Percentiles rank a stretch among this genome's conserved stretches.
Conservation (phyloP, 2,888 invertebrate species). For the Euzophera pinguis region DNA sequence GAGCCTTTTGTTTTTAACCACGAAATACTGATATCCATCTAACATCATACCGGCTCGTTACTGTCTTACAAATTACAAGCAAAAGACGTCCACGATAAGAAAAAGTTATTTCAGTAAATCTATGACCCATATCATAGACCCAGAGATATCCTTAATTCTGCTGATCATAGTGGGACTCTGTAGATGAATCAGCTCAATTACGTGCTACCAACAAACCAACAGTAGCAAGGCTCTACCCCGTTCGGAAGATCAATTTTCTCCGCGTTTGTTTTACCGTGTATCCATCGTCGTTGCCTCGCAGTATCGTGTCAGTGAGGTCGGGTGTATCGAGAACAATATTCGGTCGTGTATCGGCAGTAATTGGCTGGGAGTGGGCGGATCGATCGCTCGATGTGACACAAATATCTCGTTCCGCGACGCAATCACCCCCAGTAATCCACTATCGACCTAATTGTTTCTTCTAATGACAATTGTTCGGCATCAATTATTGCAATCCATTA, state of each 20-base stretch:
- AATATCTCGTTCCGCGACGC: constrained; percentile 66
- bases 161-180: no score
- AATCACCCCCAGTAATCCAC: constrained; percentile 67
- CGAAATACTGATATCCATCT: no score
- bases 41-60: no score
- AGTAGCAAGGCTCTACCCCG: neutral
- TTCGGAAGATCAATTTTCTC: neutral
- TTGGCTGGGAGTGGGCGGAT: constrained; percentile 68
- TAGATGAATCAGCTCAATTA: neutral
- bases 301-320: constrained; percentile 20
- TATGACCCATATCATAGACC: no score
- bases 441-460: constrained; percentile 72
- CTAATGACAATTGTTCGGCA: constrained; percentile 58
- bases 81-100: no score
- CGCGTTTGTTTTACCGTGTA: neutral
- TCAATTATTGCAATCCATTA: constrained; percentile 54
- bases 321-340: constrained; percentile 62
- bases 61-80: no score
- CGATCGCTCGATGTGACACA: constrained; percentile 68
- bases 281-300: constrained; percentile 2
- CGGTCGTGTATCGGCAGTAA: constrained; percentile 67
- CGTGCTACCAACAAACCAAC: neutral
- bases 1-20: no score
- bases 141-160: no score
- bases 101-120: no score